Conservation (phyloP, 2,797 vertebrate species). For the Enteromius viviparus region DNA sequence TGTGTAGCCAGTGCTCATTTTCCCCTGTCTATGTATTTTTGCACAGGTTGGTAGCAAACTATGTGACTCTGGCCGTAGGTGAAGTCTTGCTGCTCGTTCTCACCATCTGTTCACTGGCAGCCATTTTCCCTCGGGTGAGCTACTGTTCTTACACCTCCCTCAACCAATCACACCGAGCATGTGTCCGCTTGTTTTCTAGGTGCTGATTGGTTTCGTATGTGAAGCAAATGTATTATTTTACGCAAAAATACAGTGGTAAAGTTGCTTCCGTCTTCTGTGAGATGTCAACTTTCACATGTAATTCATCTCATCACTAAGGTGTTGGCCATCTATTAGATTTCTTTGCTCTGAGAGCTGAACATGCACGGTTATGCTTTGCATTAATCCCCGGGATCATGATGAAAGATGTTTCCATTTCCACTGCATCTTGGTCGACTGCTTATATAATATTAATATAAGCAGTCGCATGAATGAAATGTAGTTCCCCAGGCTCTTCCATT, state of each 20-base stretch:
- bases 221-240: background rate
- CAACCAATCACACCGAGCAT: slow-evolving; percentile 30
- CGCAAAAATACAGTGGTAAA: background rate
- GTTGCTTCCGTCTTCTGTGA: background rate
- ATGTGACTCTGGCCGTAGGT: slow-evolving; percentile 89
- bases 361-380: background rate
- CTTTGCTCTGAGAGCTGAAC: background rate
- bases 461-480: background rate
- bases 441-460: slow-evolving; percentile 42
- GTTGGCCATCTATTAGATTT: background rate
- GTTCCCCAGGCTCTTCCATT: slow-evolving; percentile 9
- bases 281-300: background rate
- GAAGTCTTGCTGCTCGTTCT: slow-evolving; percentile 88
- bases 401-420: background rate
- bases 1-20: background rate
- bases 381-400: background rate
- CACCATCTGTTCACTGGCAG: slow-evolving; percentile 90
- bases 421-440: background rate
- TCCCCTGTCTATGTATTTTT: slow-evolving; percentile 20
- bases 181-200: background rate
- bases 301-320: background rate
- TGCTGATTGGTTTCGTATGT: background rate
- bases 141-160: slow-evolving; percentile 9
- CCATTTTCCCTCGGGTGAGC: slow-evolving; percentile 93
- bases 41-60: slow-evolving; percentile 88